Conservation (phyloP, 2,797 vertebrate genomes). For the Pseudochirops cupreus region DNA sequence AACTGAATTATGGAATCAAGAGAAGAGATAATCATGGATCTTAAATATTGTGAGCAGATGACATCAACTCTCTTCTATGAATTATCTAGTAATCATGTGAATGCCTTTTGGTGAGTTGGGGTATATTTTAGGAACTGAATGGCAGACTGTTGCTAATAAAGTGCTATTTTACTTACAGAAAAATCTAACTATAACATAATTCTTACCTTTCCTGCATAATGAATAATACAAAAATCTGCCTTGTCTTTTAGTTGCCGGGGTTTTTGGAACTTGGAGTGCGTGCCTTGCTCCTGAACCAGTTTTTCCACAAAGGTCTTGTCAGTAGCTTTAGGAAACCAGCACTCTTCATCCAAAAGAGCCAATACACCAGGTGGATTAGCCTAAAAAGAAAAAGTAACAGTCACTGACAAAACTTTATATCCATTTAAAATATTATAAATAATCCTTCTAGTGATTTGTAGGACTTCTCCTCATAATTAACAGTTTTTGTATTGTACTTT, state of each 20-base stretch:
- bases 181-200: not conserved
- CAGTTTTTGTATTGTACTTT: not conserved
- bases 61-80: constrained; percentile 63
- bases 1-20: constrained; percentile 12
- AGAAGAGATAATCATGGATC: not conserved
- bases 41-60: constrained; percentile 17
- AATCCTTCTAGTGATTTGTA: not conserved
- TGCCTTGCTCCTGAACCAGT: constrained; percentile 96
- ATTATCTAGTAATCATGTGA: constrained; percentile 55
- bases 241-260: constrained; percentile 98
- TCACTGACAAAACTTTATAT: not conserved
- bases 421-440: not conserved
- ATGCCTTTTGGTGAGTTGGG: constrained; percentile 54
- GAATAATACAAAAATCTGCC: constrained; percentile 97
- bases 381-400: constrained; percentile 80
- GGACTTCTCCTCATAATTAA: not conserved
- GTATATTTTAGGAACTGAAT: constrained; percentile 67
- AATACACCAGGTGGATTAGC: constrained; percentile 96
- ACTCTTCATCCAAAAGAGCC: constrained; percentile 97
- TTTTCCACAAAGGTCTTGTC: constrained; percentile 99
- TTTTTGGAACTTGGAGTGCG: constrained; percentile 97
- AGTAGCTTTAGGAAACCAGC: constrained; percentile 99
- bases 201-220: constrained; percentile 97
- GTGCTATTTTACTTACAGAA: constrained; percentile 62
- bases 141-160: constrained; percentile 59